Conservation (phyloP, 2,888 invertebrate genomes). For the Microchrysa polita region DNA sequence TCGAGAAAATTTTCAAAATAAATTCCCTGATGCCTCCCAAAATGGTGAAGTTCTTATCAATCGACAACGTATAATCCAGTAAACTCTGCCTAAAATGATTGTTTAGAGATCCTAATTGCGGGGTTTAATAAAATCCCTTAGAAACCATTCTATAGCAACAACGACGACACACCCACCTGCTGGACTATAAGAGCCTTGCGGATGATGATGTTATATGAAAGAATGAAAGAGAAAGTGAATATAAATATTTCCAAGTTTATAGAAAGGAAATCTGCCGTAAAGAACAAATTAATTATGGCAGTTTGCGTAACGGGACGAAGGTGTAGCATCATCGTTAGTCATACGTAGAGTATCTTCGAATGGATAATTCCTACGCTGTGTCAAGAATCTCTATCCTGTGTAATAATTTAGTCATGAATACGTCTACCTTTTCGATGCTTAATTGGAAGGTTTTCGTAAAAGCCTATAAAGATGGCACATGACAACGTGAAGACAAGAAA, state of each 20-base stretch:
- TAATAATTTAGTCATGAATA: slow-evolving; percentile 25
- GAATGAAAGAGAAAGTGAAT: neutral
- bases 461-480: slow-evolving; percentile 3
- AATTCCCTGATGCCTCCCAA: neutral
- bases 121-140: slow-evolving; percentile 2
- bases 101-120: slow-evolving; percentile 15
- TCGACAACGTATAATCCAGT: neutral
- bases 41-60: neutral
- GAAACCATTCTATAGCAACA: neutral
- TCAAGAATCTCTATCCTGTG: slow-evolving; percentile 22
- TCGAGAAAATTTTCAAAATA: no score
- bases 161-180: neutral
- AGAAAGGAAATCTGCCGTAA: neutral
- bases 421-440: slow-evolving; percentile 16
- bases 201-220: neutral
- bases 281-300: slow-evolving; percentile 21
- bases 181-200: no score
- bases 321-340: neutral
- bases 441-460: slow-evolving; percentile 1
- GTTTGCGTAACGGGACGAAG: neutral
- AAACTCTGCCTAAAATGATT: slow-evolving; percentile 13
- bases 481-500: neutral
- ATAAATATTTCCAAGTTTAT: neutral
- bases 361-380: slow-evolving; percentile 9
- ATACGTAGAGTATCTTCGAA: slow-evolving; percentile 1